Conservation (phyloP, 2,888 invertebrate genomes). For the Trachelus stipa region DNA sequence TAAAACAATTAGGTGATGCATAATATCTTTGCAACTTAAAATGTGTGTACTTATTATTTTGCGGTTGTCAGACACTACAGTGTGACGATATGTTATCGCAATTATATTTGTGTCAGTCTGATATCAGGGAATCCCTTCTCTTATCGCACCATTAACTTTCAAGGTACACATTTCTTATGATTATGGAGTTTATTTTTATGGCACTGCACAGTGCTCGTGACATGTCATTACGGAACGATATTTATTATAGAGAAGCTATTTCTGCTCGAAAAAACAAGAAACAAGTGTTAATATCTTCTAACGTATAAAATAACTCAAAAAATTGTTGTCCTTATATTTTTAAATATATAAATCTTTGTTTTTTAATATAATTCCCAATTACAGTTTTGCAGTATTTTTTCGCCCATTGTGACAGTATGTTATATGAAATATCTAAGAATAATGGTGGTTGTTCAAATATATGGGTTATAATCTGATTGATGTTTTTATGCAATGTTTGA, state of each 20-base stretch:
- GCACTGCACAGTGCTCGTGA: not conserved
- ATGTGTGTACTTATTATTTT: not conserved
- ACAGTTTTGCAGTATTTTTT: not conserved
- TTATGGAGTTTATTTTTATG: not conserved
- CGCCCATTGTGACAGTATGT: not conserved
- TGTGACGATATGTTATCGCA: not conserved
- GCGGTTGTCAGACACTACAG: not conserved
- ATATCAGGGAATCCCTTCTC: not conserved
- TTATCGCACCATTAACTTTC: not conserved
- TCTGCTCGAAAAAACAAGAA: not conserved
- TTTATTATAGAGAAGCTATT: not conserved
- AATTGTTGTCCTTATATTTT: not conserved
- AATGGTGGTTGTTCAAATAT: not conserved
- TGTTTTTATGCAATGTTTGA: not conserved
- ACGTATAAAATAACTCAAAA: not conserved
- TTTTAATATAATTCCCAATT: not conserved
- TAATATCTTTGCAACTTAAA: not conserved
- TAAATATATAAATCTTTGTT: not conserved
- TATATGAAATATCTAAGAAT: not conserved
- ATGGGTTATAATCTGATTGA: not conserved
- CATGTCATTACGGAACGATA: not conserved
- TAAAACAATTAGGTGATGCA: not conserved
- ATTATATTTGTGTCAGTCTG: not conserved
- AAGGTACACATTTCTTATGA: not conserved
- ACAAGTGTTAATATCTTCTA: not conserved